Percentiles rank a stretch among this genome's conserved stretches.
These are phyloP conservation scores for Antedon mediterranea DNA, from an alignment of 53 echinoderm and acorn worm genomes.

Conservation along the genomic window DNA sequence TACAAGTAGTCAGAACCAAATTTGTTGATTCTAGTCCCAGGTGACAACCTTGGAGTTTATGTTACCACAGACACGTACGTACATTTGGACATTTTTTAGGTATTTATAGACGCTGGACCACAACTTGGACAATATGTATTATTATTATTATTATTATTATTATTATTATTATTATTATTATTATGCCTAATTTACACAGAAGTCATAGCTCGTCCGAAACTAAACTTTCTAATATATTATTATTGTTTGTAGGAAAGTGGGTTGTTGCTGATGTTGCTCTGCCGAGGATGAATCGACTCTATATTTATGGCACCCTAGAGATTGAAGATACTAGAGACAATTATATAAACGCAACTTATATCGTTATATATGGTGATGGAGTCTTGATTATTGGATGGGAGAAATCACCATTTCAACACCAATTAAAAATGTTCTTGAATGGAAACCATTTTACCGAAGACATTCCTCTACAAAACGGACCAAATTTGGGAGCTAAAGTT, in stretches of 20 bases:
- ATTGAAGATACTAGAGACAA: conserved; percentile 50
- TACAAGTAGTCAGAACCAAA: no score
- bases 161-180: no score
- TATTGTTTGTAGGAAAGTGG: conserved; percentile 36
- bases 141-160: no score
- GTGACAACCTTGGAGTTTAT: no score
- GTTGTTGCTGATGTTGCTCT: conserved; percentile 68
- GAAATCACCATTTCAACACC: conserved; percentile 51
- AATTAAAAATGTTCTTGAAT: conserved; percentile 48
- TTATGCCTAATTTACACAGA: no score
- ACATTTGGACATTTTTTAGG: no score
- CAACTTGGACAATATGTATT: no score
- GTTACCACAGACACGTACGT: no score
- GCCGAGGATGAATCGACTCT: conserved; percentile 73
- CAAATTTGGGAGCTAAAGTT: conserved; percentile 87
- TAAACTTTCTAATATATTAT: neutral
- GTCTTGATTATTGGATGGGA: conserved; percentile 63
- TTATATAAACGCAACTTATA: conserved; percentile 65
- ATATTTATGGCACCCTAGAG: conserved; percentile 80
- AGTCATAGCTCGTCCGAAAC: no score
- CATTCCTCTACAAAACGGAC: conserved; percentile 57
- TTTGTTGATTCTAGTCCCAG: no score
- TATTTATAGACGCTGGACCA: no score
- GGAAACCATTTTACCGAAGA: conserved; percentile 78
- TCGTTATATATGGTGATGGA: conserved; percentile 86